Evolutionary conservation across 2,113 vertebrate genomes (phyloP).

Genomic region (Cinclus mexicanus): DNA sequence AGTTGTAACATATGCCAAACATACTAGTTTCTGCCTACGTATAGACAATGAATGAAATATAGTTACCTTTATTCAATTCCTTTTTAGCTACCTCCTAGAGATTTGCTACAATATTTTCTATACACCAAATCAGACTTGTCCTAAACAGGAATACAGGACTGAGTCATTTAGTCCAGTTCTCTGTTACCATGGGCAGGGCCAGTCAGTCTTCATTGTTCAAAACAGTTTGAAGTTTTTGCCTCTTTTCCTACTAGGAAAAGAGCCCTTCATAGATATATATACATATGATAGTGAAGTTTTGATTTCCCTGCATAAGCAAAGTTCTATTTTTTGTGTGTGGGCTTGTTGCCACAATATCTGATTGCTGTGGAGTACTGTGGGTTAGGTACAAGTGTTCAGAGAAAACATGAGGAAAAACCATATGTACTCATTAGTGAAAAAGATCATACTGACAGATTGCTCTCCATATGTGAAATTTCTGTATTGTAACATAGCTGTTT

Average conservation of each 20-base stretch:
- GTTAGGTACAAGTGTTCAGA: constrained; percentile 44
- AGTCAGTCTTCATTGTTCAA: background rate
- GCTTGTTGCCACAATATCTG: constrained; percentile 31
- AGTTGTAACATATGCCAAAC: background rate
- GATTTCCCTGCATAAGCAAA: background rate
- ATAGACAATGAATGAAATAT: background rate
- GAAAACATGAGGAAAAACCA: constrained; percentile 32
- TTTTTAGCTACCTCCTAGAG: background rate
- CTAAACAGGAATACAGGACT: background rate
- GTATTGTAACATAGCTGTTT: constrained; percentile 2
- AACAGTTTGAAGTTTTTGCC: background rate
- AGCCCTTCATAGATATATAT: background rate
- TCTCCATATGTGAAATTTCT: constrained; percentile 46
- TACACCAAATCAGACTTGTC: background rate
- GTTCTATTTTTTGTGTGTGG: background rate
- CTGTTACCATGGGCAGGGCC: background rate
- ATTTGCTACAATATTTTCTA: background rate
- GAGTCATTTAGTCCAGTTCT: background rate
- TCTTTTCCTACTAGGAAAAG: background rate
- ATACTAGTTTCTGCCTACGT: background rate
- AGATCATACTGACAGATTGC: constrained; percentile 56
- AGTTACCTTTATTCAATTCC: background rate
- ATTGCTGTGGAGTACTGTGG: constrained; percentile 39
- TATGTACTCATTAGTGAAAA: constrained; percentile 60
- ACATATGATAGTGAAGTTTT: background rate